These are phyloP conservation scores for Parthenolecanium corni DNA, from an alignment of 2,888 invertebrate species.

Conservation along the genomic window DNA sequence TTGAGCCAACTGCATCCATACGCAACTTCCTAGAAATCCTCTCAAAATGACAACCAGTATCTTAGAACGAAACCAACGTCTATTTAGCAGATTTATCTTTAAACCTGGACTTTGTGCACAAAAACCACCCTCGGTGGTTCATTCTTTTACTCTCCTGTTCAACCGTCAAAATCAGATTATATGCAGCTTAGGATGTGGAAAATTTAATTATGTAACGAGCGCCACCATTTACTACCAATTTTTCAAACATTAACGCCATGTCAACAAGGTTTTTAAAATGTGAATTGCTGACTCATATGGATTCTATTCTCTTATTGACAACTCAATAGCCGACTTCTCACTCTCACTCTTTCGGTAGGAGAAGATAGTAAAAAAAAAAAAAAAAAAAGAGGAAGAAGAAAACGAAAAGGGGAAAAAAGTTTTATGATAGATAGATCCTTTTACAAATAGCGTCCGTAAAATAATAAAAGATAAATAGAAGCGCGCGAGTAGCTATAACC, in stretches of 20 bases:
- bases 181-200: not conserved
- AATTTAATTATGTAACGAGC: slow-evolving; percentile 5
- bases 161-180: slow-evolving; percentile 8
- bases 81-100: too few species aligned
- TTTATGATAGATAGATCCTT: slow-evolving; percentile 2
- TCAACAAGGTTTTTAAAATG: not conserved
- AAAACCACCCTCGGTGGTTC: too few species aligned
- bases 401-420: not conserved
- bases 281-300: not conserved
- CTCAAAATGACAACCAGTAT: too few species aligned
- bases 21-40: too few species aligned
- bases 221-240: not conserved
- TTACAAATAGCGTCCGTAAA: not conserved
- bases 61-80: too few species aligned
- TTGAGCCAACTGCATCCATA: too few species aligned
- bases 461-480: too few species aligned
- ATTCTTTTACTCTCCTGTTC: too few species aligned
- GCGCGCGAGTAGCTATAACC: too few species aligned
- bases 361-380: too few species aligned
- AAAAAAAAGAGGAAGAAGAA: not conserved
- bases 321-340: not conserved
- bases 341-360: too few species aligned
- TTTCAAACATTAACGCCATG: not conserved
- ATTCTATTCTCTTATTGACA: not conserved
- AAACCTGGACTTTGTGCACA: too few species aligned